These are phyloP conservation scores for Euspilapteryx auroguttella DNA, from an alignment of 2,888 invertebrate genomes.

Conservation along the genomic window DNA sequence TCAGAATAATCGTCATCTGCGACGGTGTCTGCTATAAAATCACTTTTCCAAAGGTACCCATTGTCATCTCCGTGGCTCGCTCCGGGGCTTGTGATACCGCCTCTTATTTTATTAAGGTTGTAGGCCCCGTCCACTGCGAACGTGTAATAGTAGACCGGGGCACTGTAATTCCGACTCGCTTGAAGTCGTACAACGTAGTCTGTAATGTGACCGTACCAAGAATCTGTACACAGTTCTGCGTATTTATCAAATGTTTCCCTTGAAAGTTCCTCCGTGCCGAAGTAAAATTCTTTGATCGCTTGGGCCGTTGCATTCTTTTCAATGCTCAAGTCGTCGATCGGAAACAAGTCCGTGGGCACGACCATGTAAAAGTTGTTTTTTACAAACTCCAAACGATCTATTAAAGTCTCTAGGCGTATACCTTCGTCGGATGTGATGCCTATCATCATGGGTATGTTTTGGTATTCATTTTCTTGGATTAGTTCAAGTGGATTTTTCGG, in stretches of 20 bases:
- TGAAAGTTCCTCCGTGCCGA: constrained; percentile 1
- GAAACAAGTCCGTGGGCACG: constrained; percentile 6
- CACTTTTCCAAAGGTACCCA: constrained; percentile 6
- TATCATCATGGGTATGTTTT: constrained; percentile 5
- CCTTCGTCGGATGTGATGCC: constrained; percentile 7
- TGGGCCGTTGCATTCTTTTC: constrained; percentile 4
- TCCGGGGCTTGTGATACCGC: constrained; percentile 3
- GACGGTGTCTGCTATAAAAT: background rate
- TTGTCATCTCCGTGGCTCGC: constrained; percentile 6
- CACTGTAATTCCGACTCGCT: background rate
- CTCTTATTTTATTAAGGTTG: constrained; percentile 4
- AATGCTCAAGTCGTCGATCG: constrained; percentile 4
- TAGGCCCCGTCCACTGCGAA: constrained; percentile 7
- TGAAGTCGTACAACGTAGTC: constrained; percentile 5
- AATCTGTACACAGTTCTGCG: constrained; percentile 5
- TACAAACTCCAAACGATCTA: constrained; percentile 4
- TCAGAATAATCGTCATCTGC: constrained; percentile 3
- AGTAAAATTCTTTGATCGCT: constrained; percentile 7
- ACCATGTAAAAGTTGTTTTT: constrained; percentile 7
- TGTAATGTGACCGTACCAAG: constrained; percentile 7
- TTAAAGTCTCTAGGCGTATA: constrained; percentile 5
- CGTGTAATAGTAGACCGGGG: constrained; percentile 6
- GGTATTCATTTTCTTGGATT: constrained; percentile 2
- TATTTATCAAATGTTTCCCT: constrained; percentile 5
- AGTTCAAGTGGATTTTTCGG: constrained; percentile 4